Evolutionary conservation across 2,797 vertebrate species (phyloP), one percentile per base, ranked within the genome.

Genomic region (Brachyalestes nurse): DNA sequence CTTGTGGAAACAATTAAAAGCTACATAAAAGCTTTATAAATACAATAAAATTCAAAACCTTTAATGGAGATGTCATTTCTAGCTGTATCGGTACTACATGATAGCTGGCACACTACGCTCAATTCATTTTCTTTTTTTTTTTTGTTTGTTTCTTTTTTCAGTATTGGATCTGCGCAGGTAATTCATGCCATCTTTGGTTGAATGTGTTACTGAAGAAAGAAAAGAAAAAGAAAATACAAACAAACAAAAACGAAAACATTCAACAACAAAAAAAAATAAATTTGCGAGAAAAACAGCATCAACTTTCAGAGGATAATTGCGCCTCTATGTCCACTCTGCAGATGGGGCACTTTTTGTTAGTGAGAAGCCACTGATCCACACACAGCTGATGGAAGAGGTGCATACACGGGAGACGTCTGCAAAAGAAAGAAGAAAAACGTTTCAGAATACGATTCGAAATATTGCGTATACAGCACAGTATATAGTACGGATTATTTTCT

Each of bases 121-220:
- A 88, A 95, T 5, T 47, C 45, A 95, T 95, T 92, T 93, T 93
- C 12, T n/a, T 40, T 12, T 17, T 28, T 77, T 86, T 90, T 91
- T 90, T 77, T 77, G 88, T 88, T 88, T 84, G 85, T 88, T 81
- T 80, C 75, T 51, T 77, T 80, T 77, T 77, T 78, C 88, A 83
- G 40, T 90, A 88, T 93, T 94, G 94, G 92, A 95, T 95, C 95
- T 96, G 96, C 96, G 92, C 95, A 96, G 95, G 95, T 95, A 95
- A 96, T 95, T 97, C 96, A 96, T 96, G 97, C 97, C 97, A 97
- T 99, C 98, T 99, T 99, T 99, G 98, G 98, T 99, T 97, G 98
- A 97, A 97, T 98, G 97, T 95, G 95, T 97, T 96, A 97, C 96
- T 97, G 94, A 96, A 93, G 93, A 95, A 92, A 93, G 94, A 88